phyloP scores from a whole-genome alignment of 2,888 invertebrate species.

The Pharmacophagus antenor region DNA sequence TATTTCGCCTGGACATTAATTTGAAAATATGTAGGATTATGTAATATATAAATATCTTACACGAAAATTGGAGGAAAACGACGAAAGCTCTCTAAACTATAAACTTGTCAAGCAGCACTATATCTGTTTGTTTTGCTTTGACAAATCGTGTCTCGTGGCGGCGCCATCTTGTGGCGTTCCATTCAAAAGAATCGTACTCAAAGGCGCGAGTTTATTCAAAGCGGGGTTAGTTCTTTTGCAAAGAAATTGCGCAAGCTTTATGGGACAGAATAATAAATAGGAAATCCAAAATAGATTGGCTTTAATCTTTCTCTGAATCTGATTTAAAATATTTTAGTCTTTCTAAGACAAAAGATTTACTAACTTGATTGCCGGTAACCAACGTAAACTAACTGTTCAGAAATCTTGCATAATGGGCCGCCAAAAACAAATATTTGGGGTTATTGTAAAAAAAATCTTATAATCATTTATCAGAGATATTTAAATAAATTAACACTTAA shows the following conservation, averaged over 20 bases:
- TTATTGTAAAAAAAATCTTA: no score
- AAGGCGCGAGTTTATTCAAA: slow-evolving; percentile 32
- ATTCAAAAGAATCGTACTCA: slow-evolving; percentile 37
- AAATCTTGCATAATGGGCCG: no score
- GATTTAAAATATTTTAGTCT: neutral
- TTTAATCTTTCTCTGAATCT: neutral
- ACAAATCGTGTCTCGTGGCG: slow-evolving; percentile 66
- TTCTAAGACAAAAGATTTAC: no score
- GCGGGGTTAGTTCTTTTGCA: slow-evolving; percentile 21
- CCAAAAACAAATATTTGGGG: no score
- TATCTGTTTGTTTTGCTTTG: slow-evolving; percentile 77
- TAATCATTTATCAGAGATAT: no score
- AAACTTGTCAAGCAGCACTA: slow-evolving; percentile 78
- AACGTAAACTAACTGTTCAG: no score
- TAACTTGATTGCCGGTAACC: no score
- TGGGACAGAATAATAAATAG: slow-evolving; percentile 29
- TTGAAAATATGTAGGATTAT: neutral
- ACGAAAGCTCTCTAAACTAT: slow-evolving; percentile 51
- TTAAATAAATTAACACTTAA: no score
- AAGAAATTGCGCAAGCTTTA: slow-evolving; percentile 28
- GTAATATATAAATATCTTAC: slow-evolving; percentile 10
- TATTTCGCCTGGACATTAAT: neutral
- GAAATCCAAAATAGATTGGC: slow-evolving; percentile 18
- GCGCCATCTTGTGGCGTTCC: slow-evolving; percentile 66
- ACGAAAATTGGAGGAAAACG: slow-evolving; percentile 33